These are phyloP conservation scores for Calameuta pallipes DNA, from an alignment of 2,888 invertebrate genomes.

Conservation along the genomic window DNA sequence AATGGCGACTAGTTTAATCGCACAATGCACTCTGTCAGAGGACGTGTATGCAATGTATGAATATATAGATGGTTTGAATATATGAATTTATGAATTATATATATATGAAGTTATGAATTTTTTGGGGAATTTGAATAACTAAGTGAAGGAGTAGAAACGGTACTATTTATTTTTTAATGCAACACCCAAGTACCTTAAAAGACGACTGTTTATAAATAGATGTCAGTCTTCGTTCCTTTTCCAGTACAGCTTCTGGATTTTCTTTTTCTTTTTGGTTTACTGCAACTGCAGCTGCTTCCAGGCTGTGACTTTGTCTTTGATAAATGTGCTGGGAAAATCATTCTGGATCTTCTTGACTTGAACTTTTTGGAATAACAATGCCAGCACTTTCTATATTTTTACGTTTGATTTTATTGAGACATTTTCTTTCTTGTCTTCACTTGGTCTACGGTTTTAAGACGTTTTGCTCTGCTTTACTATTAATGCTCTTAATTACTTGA, in stretches of 20 bases:
- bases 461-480: not conserved
- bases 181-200: not conserved
- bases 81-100: no score
- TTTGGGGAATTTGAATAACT: not conserved
- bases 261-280: not conserved
- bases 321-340: not conserved
- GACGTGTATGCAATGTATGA: not conserved
- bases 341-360: not conserved
- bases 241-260: not conserved
- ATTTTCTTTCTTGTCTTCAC: not conserved
- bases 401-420: not conserved
- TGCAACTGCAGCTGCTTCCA: not conserved
- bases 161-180: not conserved
- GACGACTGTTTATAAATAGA: not conserved
- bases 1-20: not conserved
- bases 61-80: not conserved
- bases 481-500: not conserved
- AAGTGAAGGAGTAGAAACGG: not conserved
- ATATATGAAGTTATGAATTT: not conserved
- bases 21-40: not conserved
- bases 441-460: not conserved
- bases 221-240: not conserved
- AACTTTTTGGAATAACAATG: not conserved
- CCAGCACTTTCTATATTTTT: not conserved
- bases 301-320: not conserved